Evolutionary conservation across 2,113 vertebrate species (phyloP).

Genomic region (Apeltes quadracus): DNA sequence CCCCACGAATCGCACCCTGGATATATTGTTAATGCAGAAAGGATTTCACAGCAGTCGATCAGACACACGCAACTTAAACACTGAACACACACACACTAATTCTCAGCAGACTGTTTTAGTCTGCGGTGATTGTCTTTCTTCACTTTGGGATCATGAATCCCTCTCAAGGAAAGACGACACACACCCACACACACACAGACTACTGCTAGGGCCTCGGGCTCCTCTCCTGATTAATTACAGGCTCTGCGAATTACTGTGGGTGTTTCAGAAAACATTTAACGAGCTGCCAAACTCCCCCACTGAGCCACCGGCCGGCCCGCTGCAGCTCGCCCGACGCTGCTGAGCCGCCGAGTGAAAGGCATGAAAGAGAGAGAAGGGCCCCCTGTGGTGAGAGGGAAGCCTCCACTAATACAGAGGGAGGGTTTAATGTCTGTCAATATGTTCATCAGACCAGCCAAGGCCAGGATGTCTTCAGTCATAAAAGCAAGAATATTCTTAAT

Average conservation of each 20-base stretch:
- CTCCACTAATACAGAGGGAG: constrained; percentile 26
- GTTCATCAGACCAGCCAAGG: constrained; percentile 1
- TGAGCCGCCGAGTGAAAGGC: constrained; percentile 8
- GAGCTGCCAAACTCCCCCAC: constrained; percentile 65
- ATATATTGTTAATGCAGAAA: constrained; percentile 4
- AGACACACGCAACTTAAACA: neutral
- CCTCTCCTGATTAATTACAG: constrained; percentile 65
- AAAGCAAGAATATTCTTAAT: neutral
- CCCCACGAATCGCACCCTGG: too few relatives aligned
- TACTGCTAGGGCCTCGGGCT: constrained; percentile 32
- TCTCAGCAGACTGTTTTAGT: constrained; percentile 22
- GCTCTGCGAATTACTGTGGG: constrained; percentile 62
- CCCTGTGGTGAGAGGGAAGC: constrained; percentile 29
- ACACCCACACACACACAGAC: constrained; percentile 11
- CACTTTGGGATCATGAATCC: constrained; percentile 37
- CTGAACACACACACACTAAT: neutral
- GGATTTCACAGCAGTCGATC: neutral
- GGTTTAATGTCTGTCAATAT: constrained; percentile 27
- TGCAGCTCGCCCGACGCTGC: constrained; percentile 13
- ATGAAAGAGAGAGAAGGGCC: constrained; percentile 29
- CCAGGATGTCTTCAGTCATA: neutral
- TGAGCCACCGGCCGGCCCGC: constrained; percentile 47
- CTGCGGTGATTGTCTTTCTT: constrained; percentile 33
- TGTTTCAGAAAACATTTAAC: constrained; percentile 70
- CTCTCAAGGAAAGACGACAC: constrained; percentile 15